Percentiles rank a stretch among this genome's conserved stretches.
Evolutionary conservation across 92 coral and sea anemone species (phyloP).

Genomic region (Parazoanthus swiftii): DNA sequence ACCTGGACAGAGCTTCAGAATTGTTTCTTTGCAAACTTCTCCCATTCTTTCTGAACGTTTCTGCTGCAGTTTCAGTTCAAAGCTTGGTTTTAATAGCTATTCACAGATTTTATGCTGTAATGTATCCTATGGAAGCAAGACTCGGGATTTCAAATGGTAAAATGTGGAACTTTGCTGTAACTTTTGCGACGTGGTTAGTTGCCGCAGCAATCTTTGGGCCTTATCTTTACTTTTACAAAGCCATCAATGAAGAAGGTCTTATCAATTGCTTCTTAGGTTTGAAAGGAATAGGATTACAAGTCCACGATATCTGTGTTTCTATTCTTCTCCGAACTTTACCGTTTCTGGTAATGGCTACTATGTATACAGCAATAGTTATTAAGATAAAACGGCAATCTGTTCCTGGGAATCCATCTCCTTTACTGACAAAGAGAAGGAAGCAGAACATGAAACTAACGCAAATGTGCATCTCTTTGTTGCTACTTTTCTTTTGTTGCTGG

Average conservation of each 20-base stretch:
- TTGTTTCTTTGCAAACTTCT: background rate
- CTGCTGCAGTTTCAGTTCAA: conserved; percentile 30
- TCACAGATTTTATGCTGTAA: conserved; percentile 30
- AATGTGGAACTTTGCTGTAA: background rate
- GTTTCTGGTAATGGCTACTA: background rate
- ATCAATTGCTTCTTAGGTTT: background rate
- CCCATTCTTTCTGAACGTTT: conserved; percentile 2
- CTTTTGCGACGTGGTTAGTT: background rate
- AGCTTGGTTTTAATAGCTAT: conserved; percentile 23
- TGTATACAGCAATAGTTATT: conserved; percentile 1
- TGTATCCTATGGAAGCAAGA: conserved; percentile 24
- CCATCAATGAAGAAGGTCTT: conserved; percentile 5
- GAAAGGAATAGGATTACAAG: background rate
- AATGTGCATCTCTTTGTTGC: conserved; percentile 11
- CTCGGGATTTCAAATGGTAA: background rate
- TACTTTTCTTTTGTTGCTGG: conserved; percentile 35
- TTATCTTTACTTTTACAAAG: background rate
- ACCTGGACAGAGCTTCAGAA: background rate
- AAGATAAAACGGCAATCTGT: conserved; percentile 2
- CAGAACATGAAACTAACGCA: conserved; percentile 17
- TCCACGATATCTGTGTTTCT: conserved; percentile 14
- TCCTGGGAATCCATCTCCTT: conserved; percentile 10
- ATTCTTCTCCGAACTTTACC: conserved; percentile 22
- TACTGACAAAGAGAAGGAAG: conserved; percentile 20
- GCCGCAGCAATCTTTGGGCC: conserved; percentile 16